Conservation (phyloP, 1,140 invertebrate species). For the Episyrphus balteatus region DNA sequence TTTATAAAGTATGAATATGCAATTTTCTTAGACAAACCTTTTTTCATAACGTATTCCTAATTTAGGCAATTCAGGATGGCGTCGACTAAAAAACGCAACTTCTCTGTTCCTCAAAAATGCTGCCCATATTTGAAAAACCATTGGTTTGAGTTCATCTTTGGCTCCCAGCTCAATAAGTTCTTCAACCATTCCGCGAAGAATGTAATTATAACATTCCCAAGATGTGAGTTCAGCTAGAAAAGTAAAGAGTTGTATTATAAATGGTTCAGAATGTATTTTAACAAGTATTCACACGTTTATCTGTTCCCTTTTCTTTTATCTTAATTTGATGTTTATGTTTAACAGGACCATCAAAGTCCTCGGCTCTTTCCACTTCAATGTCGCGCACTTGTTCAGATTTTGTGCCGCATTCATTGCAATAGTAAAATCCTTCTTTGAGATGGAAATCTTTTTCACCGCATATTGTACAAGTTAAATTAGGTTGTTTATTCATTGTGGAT, state of each 20-base stretch:
- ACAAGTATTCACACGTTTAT: constrained; percentile 4
- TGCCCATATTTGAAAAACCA: constrained; percentile 51
- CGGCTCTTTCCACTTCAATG: constrained; percentile 23
- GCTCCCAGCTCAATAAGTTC: constrained; percentile 49
- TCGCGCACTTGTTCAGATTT: constrained; percentile 25
- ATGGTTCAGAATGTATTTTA: too few species aligned
- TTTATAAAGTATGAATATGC: too few species aligned
- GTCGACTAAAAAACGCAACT: constrained; percentile 45
- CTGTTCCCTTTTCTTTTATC: constrained; percentile 9
- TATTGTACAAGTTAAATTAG: constrained; percentile 21
- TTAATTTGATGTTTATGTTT: constrained; percentile 11
- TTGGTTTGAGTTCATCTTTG: constrained; percentile 42
- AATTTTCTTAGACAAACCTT: constrained; percentile 35
- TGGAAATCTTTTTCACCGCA: constrained; percentile 41
- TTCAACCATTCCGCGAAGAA: constrained; percentile 47
- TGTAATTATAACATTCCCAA: constrained; percentile 56
- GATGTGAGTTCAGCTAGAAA: constrained; percentile 41
- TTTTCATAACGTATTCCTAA: constrained; percentile 38
- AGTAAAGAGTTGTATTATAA: not conserved
- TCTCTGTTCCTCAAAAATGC: constrained; percentile 47
- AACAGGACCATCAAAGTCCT: constrained; percentile 16
- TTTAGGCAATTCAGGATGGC: constrained; percentile 40
- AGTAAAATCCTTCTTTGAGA: constrained; percentile 42
- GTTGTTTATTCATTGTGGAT: not conserved
- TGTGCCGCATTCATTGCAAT: constrained; percentile 42